Evolutionary conservation across 1,140 invertebrate species (phyloP).

Genomic region (Aleiodes sp.): DNA sequence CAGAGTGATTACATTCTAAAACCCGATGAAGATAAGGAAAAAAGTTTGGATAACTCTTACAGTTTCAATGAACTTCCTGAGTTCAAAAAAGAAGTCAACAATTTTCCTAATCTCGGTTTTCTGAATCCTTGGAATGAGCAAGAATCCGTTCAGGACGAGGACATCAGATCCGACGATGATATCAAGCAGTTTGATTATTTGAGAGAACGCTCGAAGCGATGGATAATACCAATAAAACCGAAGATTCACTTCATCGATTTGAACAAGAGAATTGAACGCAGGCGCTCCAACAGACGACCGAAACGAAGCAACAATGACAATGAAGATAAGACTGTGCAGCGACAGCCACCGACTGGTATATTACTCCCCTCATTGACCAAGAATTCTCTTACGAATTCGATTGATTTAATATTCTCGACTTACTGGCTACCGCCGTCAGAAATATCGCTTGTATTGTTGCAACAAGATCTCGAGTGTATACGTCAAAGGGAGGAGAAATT

Average conservation of each 20-base stretch:
- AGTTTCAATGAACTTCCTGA: constrained; percentile 15
- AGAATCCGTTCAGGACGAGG: neutral
- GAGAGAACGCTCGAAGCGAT: neutral
- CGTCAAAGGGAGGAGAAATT: constrained; percentile 49
- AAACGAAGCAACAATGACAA: neutral
- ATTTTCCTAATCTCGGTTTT: constrained; percentile 16
- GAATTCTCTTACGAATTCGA: constrained; percentile 47
- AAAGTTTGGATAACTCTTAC: constrained; percentile 36
- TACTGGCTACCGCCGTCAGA: constrained; percentile 66
- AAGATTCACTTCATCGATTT: constrained; percentile 39
- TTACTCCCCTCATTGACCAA: constrained; percentile 55
- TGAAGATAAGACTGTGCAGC: constrained; percentile 56
- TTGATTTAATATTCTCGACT: constrained; percentile 69
- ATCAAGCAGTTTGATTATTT: neutral
- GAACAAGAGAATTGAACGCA: constrained; percentile 50
- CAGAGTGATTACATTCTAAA: constrained; percentile 15
- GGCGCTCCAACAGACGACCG: constrained; percentile 29
- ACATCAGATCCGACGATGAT: neutral
- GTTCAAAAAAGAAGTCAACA: constrained; percentile 30
- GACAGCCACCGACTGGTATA: constrained; percentile 58
- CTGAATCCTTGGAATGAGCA: constrained; percentile 25
- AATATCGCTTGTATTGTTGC: constrained; percentile 57
- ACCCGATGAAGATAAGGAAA: constrained; percentile 39
- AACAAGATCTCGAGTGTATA: constrained; percentile 66
- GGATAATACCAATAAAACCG: constrained; percentile 37